Conservation (phyloP, 2,888 invertebrate genomes). For the Drosophila falleni region DNA sequence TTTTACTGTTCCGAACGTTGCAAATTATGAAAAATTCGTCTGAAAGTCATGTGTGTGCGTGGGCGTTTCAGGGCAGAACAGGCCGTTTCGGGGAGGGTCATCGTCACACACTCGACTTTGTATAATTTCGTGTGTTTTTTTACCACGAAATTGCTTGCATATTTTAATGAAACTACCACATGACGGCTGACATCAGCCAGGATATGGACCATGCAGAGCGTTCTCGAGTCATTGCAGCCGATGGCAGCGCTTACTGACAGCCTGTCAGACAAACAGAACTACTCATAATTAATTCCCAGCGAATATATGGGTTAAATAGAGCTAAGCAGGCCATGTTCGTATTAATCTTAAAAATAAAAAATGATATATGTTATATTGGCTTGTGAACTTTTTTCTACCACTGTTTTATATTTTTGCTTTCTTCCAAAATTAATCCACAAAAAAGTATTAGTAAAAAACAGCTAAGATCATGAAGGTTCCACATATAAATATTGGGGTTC, state of each 20-base stretch:
- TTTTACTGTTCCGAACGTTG: constrained; percentile 58
- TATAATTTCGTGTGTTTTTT: constrained; percentile 76
- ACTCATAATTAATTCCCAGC: constrained; percentile 40
- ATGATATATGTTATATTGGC: no score
- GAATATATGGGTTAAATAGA: neutral
- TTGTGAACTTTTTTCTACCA: no score
- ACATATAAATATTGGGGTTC: no score
- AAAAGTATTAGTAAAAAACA: no score
- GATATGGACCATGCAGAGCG: constrained; percentile 38
- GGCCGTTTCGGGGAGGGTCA: neutral
- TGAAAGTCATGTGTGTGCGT: constrained; percentile 29
- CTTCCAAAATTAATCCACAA: no score
- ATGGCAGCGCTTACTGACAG: constrained; percentile 61
- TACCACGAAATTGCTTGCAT: constrained; percentile 79
- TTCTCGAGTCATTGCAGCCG: constrained; percentile 54
- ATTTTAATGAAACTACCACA: constrained; percentile 78
- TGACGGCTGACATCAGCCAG: constrained; percentile 64
- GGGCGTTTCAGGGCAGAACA: constrained; percentile 1
- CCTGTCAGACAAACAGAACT: constrained; percentile 30
- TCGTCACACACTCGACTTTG: constrained; percentile 32
- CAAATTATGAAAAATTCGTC: constrained; percentile 77
- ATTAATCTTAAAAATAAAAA: no score
- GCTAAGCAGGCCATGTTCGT: neutral
- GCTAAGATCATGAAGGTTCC: no score
- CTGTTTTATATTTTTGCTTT: no score